Evolutionary conservation across 1,140 invertebrate species (phyloP), one percentile per base, ranked within the genome.

Genomic region (Steinernema khuongi): DNA sequence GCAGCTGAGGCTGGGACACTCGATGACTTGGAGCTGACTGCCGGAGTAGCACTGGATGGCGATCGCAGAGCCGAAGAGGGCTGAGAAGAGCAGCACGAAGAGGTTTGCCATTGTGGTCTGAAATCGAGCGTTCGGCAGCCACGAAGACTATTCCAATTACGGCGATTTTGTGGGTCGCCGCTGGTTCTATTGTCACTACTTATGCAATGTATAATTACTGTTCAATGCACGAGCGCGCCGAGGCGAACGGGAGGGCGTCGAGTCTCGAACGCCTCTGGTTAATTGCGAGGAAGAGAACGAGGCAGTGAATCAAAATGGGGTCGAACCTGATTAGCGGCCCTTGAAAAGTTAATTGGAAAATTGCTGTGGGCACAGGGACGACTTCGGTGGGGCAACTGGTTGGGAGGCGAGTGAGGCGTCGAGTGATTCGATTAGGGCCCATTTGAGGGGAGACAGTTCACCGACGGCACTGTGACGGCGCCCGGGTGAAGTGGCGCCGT

Each of bases 21-120:
- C 79, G 43, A 85, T 78, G 30, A 83, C 79, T 68, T 84, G 82
- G 32, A 85, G 75, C 67, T 85, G 83, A 76, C 77, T 83, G 18
- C 81, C 81, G 29, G 78, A 81, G 71, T 80, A 82, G 68, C 81
- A 82, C 74, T 82, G 76, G 43, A 82, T 83, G 17, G 81, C 31
- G 22, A 30, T 1, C 19, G 36, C 32, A n/a, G n/a, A 71, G 18
- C 41, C 41, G 50, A 76, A 33, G 17, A 60, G 32, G 4, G 41
- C 33, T 18, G 66, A 69, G 28, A 76, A 44, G 70, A 19, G 4
- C 2, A 74, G 32, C 18, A 74, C 14, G 19, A 11, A 11, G 22
- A 74, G 4, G 1, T 31, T 74, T 33, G 71, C 18, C 26, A 32
- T 71, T 22, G 29, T 11, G 32, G 70, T 70, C 41, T 71, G 29